Base-by-base conservation (phyloP, 2,113 vertebrate species). In the Porphyrio hochstetteri region DNA sequence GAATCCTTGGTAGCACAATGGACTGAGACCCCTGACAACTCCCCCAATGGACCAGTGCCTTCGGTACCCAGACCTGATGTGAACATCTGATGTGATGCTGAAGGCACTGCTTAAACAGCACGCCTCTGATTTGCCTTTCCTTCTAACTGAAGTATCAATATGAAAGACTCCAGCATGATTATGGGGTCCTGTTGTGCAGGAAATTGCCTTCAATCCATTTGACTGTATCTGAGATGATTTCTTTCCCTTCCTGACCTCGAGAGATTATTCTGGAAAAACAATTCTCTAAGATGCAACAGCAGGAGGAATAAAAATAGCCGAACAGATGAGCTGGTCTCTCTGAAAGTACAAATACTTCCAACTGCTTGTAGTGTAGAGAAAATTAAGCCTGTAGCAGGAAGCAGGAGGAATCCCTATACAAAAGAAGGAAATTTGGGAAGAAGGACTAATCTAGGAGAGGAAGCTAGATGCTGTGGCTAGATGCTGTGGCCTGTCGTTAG, bases 391-490 rank as follows among this genome's bases (percentile, higher is more conserved):
- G 60, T 36, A 82, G 59, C 86, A 55, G 82, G 97, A 97, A 97
- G 40, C 42, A 56, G 86, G 81, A 94, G 94, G 96, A 96, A 95
- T 96, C 88, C 94, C 89, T 38, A 61, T 56, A 98, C 96, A 98
- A 98, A 98, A 96, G 97, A 80, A 98, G 97, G 97, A 98, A 98
- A 91, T 74, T 65, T 56, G 81, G 78, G 60, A 95, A 97, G 92
- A 96, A 94, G 97, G 33, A 82, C 82, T 86, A 91, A 90, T 42
- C 48, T n/a, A 53, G 16, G 28, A 85, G 93, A 96, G 97, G 98
- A 98, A 97, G 27, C 61, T 27, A 83, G 61, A 67, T 80, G 68
- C 60, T 55, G 7, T 7, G 60, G 63, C 65, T 27, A 85, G 61
- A 67, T 80, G 68, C 60, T 53, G 7, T 7, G 60, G 69, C 65